Evolutionary conservation across 1,140 invertebrate species (phyloP).

Genomic region (Melitaea cinxia): DNA sequence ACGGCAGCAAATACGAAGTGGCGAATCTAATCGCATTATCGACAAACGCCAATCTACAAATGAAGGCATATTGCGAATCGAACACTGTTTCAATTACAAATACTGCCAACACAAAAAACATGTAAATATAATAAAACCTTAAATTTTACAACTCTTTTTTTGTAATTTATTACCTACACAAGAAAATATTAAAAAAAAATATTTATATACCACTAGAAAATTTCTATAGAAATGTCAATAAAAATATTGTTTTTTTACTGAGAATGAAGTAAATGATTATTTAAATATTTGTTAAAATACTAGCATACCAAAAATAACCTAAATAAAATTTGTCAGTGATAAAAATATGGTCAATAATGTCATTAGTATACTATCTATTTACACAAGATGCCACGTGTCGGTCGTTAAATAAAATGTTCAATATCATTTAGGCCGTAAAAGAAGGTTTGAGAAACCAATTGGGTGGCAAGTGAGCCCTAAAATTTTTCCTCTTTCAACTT

Average conservation of each 20-base stretch:
- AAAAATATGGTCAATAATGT: conserved; percentile 48
- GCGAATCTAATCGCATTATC: conserved; percentile 1
- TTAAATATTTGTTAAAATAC: background rate
- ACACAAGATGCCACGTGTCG: conserved; percentile 49
- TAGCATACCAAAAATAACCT: background rate
- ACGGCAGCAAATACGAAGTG: background rate
- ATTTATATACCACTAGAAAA: too few species aligned
- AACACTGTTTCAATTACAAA: background rate
- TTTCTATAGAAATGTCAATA: too few species aligned
- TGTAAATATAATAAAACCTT: background rate
- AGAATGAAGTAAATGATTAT: conserved; percentile 2
- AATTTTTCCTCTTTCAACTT: conserved; percentile 48
- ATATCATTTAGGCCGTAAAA: conserved; percentile 58
- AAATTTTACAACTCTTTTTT: background rate
- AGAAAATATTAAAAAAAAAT: too few species aligned
- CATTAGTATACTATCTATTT: conserved; percentile 53
- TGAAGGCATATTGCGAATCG: background rate
- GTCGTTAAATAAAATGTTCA: conserved; percentile 69
- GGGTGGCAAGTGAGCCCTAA: conserved; percentile 63
- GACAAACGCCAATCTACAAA: background rate
- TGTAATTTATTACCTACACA: too few species aligned
- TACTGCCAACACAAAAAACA: background rate
- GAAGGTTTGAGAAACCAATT: conserved; percentile 57
- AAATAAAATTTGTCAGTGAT: conserved; percentile 41
- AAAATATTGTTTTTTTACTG: too few species aligned